Evolutionary conservation across 2,888 invertebrate genomes (phyloP).

Genomic region (Drosophila robusta): DNA sequence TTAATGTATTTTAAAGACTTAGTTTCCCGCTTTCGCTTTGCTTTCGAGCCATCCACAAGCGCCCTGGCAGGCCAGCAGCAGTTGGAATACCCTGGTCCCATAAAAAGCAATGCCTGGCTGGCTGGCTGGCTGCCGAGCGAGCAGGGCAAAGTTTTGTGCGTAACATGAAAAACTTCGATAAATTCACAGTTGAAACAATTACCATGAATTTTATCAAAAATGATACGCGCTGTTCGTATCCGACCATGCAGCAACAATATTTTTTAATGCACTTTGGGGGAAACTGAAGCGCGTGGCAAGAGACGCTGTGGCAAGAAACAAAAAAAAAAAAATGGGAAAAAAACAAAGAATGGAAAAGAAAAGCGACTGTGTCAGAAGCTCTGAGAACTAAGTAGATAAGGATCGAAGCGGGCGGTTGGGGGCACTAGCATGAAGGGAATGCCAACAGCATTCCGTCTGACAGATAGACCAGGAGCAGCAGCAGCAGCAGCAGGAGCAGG

Average conservation of each 20-base stretch:
- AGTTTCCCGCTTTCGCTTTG: slow-evolving; percentile 17
- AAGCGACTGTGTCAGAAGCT: slow-evolving; percentile 58
- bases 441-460: slow-evolving; percentile 71
- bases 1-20: slow-evolving; percentile 61
- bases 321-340: slow-evolving; percentile 10
- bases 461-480: slow-evolving; percentile 72
- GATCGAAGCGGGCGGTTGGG: slow-evolving; percentile 46
- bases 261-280: slow-evolving; percentile 81
- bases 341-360: slow-evolving; percentile 23
- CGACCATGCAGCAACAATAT: slow-evolving; percentile 81
- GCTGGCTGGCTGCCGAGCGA: slow-evolving; percentile 36
- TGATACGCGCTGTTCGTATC: slow-evolving; percentile 79
- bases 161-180: slow-evolving; percentile 80
- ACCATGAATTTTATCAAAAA: slow-evolving; percentile 81
- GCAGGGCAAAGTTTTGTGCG: slow-evolving; percentile 76
- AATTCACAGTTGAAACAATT: slow-evolving; percentile 81
- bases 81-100: slow-evolving; percentile 23
- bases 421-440: slow-evolving; percentile 51
- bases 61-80: neutral
- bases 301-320: slow-evolving; percentile 16
- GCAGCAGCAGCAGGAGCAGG: slow-evolving; percentile 6
- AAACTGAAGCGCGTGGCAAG: slow-evolving; percentile 66
- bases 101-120: slow-evolving; percentile 61
- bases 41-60: slow-evolving; percentile 6
- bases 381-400: slow-evolving; percentile 69